Base-by-base conservation (phyloP, 2,797 vertebrate genomes). In the Semaprochilodus insignis region DNA sequence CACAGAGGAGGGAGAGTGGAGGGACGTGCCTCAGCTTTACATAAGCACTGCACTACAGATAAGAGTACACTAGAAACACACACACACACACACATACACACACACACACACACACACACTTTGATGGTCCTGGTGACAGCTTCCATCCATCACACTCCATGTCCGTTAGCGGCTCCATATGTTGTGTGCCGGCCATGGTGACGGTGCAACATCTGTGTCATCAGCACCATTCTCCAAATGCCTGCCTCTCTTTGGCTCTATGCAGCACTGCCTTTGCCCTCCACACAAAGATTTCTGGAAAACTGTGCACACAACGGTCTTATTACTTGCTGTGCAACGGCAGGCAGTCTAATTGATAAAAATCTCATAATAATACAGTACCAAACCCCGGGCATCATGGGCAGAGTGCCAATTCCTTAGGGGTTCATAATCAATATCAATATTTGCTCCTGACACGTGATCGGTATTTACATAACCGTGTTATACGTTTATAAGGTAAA, bases 111-210 rank as follows among this genome's bases (percentile, higher is more conserved):
- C 75, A 79, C 78, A 71, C 36, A 80, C 69, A 85, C 76, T 84
- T 84, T 74, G 69, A 85, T 19, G 74, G 71, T 84, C 82, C 71
- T 86, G 75, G 78, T 94, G 94, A 93, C 91, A 93, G 92, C 87
- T 88, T 83, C 88, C 89, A 94, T 95, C 94, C 90, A 95, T 95
- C 94, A 94, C 63, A 90, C 88, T 93, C 82, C 84, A 90, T 86
- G 81, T 90, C 90, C 69, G 90, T 94, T 93, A 93, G 90, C 36
- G 81, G 65, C 82, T 93, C 93, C 94, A 93, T 94, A 94, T 95
- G 94, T 88, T 92, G 85, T 85, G 89, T 36, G 91, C 78, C 74
- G 27, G 83, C 87, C 90, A 83, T 27, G 81, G 87, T 85, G 89
- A 88, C 83, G 74, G 63, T 85, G 89, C 89, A 89, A 91, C 91